These are phyloP conservation scores for Latrodectus elegans DNA, from an alignment of 2,888 invertebrate genomes.

Conservation along the genomic window DNA sequence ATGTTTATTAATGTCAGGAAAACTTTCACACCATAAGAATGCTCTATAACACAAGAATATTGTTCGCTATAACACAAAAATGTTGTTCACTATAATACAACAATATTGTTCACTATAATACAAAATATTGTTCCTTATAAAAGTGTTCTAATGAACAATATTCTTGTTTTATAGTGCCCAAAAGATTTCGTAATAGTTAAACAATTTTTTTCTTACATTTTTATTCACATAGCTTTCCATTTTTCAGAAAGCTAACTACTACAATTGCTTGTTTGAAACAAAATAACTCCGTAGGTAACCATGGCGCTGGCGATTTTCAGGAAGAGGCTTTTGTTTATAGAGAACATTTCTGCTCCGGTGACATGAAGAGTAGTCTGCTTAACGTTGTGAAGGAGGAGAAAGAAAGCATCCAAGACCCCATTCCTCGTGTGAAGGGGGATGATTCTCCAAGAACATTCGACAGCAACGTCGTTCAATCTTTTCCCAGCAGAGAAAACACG, in stretches of 20 bases:
- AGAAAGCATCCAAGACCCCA: neutral
- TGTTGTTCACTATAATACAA: no score
- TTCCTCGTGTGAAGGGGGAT: neutral
- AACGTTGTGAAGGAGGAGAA: slow-evolving; percentile 1
- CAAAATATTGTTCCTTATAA: no score
- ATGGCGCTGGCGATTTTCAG: neutral
- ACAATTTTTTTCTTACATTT: no score
- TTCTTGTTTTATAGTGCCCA: no score
- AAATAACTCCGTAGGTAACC: slow-evolving; percentile 11
- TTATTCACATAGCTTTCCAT: no score
- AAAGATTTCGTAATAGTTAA: no score
- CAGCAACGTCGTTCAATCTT: slow-evolving; percentile 1
- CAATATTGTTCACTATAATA: no score
- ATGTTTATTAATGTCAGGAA: no score
- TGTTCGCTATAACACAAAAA: no score
- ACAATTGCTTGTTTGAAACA: slow-evolving; percentile 1
- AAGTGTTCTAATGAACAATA: no score
- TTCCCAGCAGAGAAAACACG: slow-evolving; percentile 6
- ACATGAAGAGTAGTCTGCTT: neutral
- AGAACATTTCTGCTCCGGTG: slow-evolving; percentile 14
- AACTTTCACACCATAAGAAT: no score
- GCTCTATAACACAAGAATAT: no score
- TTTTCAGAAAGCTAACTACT: neutral
- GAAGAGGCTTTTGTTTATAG: slow-evolving; percentile 6
- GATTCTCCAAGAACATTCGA: neutral